Evolutionary conservation across 1,140 invertebrate species (phyloP).

Genomic region (Drosophila arawakana): DNA sequence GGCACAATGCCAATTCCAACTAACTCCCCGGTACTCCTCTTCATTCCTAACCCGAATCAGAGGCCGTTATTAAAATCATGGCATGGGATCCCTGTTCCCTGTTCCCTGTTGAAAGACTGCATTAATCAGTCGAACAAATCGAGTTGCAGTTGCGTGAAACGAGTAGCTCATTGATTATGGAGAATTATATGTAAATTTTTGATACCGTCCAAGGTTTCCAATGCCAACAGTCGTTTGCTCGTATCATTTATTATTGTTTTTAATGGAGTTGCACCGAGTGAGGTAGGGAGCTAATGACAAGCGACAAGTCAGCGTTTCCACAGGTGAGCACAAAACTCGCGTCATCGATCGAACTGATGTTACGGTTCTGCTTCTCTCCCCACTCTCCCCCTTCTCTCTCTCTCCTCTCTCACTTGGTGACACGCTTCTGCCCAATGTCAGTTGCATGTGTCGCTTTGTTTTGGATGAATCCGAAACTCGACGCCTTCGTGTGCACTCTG

Average conservation of each 20-base stretch:
- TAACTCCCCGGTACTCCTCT: not conserved
- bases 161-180: conserved; percentile 69
- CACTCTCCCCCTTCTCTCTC: not conserved
- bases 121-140: conserved; percentile 74
- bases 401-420: conserved; percentile 22
- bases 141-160: conserved; percentile 63
- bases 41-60: not conserved
- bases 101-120: conserved; percentile 35
- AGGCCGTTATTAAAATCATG: conserved; percentile 23
- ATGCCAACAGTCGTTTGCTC: conserved; percentile 39
- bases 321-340: conserved; percentile 26
- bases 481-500: conserved; percentile 55
- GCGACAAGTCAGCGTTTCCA: conserved; percentile 67
- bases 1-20: conserved; percentile 30
- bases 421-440: conserved; percentile 77
- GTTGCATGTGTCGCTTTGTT: conserved; percentile 40
- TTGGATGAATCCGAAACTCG: conserved; percentile 35
- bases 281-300: conserved; percentile 66
- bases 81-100: conserved; percentile 11
- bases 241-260: conserved; percentile 71
- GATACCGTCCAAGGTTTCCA: conserved; percentile 69
- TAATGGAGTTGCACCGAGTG: conserved; percentile 49
- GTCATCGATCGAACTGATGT: conserved; percentile 18
- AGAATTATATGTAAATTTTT: conserved; percentile 67
- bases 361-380: not conserved